Base-by-base conservation (phyloP, 1,140 invertebrate species). In the Glossosoma conforme region DNA sequence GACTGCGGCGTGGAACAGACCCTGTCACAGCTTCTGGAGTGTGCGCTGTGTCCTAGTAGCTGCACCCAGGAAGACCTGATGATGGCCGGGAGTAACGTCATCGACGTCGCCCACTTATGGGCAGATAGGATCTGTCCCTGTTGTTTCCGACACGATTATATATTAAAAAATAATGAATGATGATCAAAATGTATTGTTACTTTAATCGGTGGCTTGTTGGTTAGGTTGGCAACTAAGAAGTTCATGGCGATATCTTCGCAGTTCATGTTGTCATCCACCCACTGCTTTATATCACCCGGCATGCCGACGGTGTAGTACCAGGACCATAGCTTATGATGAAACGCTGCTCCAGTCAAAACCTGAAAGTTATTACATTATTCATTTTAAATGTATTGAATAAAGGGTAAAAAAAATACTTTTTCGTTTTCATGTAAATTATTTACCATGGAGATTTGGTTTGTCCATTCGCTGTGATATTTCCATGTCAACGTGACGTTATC, bases 211-310 rank as follows among this genome's bases (percentile, higher is more conserved):
- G 92, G 84, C 76, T 96, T 95, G 52, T 87, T 85, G 1, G 91
- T 94, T n/a, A 87, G 69, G 65, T 94, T 93, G 1, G 91, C 84
- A 9, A 95, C 85, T 1, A 95, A 75, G 71, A 95, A 95, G 68
- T 95, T 95, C 89, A 95, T 94, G 0, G 91, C 91, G 59, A 95
- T 93, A 62, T 95, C 92, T 71, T 95, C 92, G 65, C 92, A 95
- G 67, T 96, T 96, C 87, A 94, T 94, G 60, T 89, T 85, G 13
- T 87, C 80, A 62, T 95, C 91, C 0, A 95, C 91, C 87, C 87
- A 93, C 33, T 83, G 74, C 42, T 85, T 82, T 14, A 92, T 86
- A 57, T 86, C 81, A 1, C 78, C 76, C 1, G 90, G 88, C 83
- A 93, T 86, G 11, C 80, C 75, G 52, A 85, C 81, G 11, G 89